Evolutionary conservation across 2,113 vertebrate species (phyloP).

Genomic region (Thymallus thymallus): DNA sequence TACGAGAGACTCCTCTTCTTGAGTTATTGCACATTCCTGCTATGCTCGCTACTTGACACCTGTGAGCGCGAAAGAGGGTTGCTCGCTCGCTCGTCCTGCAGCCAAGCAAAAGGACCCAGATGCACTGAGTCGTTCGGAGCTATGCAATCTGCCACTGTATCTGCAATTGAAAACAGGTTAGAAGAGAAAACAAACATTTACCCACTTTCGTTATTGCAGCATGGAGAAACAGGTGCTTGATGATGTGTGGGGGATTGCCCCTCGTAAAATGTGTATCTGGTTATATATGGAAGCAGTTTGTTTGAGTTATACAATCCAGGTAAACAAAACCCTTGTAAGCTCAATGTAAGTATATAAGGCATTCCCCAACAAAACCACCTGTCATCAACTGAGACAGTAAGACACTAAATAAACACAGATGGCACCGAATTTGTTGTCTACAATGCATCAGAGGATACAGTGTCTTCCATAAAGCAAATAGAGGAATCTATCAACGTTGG

Average conservation of each 20-base stretch:
- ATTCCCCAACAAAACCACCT: neutral
- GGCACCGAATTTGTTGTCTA: neutral
- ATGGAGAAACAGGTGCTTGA: conserved; percentile 40
- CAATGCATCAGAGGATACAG: neutral
- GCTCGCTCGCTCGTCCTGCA: conserved; percentile 40
- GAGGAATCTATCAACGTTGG: no score
- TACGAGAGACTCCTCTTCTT: conserved; percentile 27
- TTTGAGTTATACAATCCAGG: neutral
- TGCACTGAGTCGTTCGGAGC: conserved; percentile 43
- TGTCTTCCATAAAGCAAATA: no score
- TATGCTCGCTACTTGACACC: conserved; percentile 48
- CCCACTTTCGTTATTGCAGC: conserved; percentile 8
- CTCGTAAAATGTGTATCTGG: conserved; percentile 22
- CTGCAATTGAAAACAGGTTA: conserved; percentile 64
- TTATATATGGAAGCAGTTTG: neutral
- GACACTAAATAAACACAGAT: conserved; percentile 31
- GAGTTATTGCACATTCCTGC: conserved; percentile 61
- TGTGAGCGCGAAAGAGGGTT: conserved; percentile 56
- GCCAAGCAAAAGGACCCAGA: conserved; percentile 58
- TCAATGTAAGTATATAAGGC: neutral
- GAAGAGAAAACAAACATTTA: conserved; percentile 26
- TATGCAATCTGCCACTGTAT: conserved; percentile 31
- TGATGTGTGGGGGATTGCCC: conserved; percentile 16
- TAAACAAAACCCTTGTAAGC: neutral
- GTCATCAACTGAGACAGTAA: conserved; percentile 28